These are phyloP conservation scores for Galagoides demidoff DNA, from an alignment of 2,797 vertebrate species.

Conservation along the genomic window DNA sequence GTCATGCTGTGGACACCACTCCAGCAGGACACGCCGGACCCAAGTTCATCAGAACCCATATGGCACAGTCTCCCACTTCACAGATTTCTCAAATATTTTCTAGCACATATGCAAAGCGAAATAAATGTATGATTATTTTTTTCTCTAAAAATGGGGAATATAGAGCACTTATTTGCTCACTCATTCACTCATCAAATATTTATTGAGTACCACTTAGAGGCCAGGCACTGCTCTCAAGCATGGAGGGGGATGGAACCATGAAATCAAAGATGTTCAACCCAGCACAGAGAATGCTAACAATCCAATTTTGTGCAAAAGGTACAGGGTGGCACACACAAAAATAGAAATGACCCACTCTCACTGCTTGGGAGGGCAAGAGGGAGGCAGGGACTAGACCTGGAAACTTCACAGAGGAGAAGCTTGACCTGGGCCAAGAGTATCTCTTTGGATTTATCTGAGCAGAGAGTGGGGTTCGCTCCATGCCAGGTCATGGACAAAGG, in stretches of 20 bases:
- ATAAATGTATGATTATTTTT: slow-evolving; percentile 27
- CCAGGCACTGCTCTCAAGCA: not conserved
- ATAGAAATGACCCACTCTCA: not conserved
- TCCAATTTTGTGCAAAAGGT: accelerated
- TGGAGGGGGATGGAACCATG: not conserved
- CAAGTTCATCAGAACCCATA: not conserved
- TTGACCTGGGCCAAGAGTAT: not conserved
- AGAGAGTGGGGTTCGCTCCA: not conserved
- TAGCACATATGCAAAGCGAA: not conserved
- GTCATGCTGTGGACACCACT: not conserved
- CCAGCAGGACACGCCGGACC: accelerated
- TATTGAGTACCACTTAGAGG: not conserved
- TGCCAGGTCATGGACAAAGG: not conserved
- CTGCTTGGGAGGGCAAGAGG: not conserved
- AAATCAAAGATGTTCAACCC: not conserved
- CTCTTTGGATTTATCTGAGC: not conserved
- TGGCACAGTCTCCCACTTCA: accelerated
- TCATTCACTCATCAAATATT: slow-evolving; percentile 6
- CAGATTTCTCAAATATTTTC: not conserved
- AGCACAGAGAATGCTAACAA: not conserved
- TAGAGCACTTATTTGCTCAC: not conserved
- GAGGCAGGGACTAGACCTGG: too few relatives aligned
- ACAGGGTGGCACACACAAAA: accelerated
- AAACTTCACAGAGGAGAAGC: not conserved
- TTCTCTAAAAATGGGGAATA: not conserved